Base-by-base conservation (phyloP, 2,888 invertebrate genomes). In the Mamestra brassicae region DNA sequence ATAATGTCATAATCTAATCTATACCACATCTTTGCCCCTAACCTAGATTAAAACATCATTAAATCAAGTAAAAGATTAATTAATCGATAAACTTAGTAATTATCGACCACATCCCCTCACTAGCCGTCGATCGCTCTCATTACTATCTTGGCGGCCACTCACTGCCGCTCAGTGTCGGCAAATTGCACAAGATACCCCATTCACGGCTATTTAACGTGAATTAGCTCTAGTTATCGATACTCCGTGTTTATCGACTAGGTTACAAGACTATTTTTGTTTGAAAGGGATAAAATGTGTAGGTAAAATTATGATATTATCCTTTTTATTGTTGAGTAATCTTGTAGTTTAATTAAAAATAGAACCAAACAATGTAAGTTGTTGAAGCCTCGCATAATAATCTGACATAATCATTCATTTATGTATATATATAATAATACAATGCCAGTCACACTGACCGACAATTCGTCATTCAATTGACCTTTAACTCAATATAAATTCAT, bases 141-240 rank as follows among this genome's bases (percentile, higher is more conserved):
- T 92, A 92, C 89, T 83, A 86, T 72, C 73, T 67, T 70, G 75
- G 76, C 67, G 55, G 75, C 71, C 47, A 54, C 76, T 84, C 83
- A 74, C 74, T 83, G 85, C 84, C 58, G 63, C 82, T 83, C 89
- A 80, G 87, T 90, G 90, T 92, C 90, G 84, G 91, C 90, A 94
- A 94, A 94, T 95, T 94, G 92, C 93, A 91, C 90, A 91, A 92
- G 87, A 85, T 85, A 90, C 92, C 90, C 91, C 92, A 93, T 94
- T 94, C 93, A 92, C 92, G 92, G 90, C 92, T 94, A 88, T 90
- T 94, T 94, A 94, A 86, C 89, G 88, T 83, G 89, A 91, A 94
- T 94, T 93, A 93, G 89, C 84, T 87, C 87, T 89, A 84, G 90
- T 90, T 92, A 91, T 90, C 91, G 90, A 92, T 91, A 90, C 80